Evolutionary conservation across 2,797 vertebrate genomes (phyloP), one percentile per base, ranked within the genome.

Genomic region (Thamnophis elegans): DNA sequence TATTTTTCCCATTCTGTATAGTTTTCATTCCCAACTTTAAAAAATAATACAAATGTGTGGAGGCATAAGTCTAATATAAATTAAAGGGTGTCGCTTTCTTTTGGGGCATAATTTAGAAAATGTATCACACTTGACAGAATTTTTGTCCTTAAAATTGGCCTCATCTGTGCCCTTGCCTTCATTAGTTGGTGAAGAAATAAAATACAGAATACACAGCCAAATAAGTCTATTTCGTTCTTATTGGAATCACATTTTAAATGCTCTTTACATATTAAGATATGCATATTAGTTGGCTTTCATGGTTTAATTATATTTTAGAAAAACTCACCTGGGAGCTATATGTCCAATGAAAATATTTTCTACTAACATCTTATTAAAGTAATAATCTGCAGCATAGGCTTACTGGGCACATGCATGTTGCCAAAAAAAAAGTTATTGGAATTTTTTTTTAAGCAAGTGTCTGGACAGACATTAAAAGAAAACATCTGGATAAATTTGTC

Each of bases 281-380:
- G 82, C 62, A 47, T n/a, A 78, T 85, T 20, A n/a, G 26, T 59
- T 88, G 89, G 86, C 32, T 82, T 55, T 68, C 32, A 60, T 88
- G 56, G 82, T 93, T 93, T 93, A 91, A 93, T 91, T 93, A 91
- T 88, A 73, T 91, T 93, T 91, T 90, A 85, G 86, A 54, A 87
- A 51, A 85, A 36, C 55, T 82, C 89, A 91, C 42, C 56, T 62
- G 89, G 92, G 92, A 91, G n/a, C 89, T 42, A 47, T 93, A 82
- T 42, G n/a, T 78, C 86, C 86, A 91, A 58, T 88, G 89, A 88
- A 87, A 91, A 82, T 85, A 65, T 54, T 62, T 93, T 62, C 54
- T 47, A 68, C 89, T 78, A 55, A 55, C 32, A 82, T 51, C 88
- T 92, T 82, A 88, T 93, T 82, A 91, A 93, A 82, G 54, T 68